Base-by-base conservation (phyloP, 2,888 invertebrate species). In the Capitulum mitella region DNA sequence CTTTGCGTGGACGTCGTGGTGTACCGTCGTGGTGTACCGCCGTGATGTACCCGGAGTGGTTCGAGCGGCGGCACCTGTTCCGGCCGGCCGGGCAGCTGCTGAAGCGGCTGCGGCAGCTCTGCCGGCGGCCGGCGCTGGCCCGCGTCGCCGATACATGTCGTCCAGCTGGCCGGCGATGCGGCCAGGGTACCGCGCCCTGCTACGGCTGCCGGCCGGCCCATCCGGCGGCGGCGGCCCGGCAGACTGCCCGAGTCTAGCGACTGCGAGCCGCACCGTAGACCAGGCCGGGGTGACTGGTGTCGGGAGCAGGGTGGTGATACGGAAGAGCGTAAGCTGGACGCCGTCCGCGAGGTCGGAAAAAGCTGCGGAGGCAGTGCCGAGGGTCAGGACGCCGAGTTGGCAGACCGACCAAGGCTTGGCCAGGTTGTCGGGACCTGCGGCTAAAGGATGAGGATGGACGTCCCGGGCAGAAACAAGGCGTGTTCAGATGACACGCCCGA, bases 31-130 rank as follows among this genome's bases (percentile, higher is more conserved):
- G 92, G 80, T 92, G 91, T 85, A 90, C 90, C 82, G 85, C 87
- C 81, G 85, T 92, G 6, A 91, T 91, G 2, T 92, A 92, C 86
- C 91, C 91, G 1, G 92, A 92, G 87, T 88, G 92, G 80, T 92
- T 91, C 85, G 90, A 86, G 19, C 80, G 80, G 80, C 76, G 22
- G 12, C 76, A 46, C 1, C 85, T 91, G 6, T 92, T 90, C 84
- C 87, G 88, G 77, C 88, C 89, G 80, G 86, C 88, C 78, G 87
- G 88, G 79, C 89, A 90, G 80, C 85, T 91, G 58, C 87, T 87
- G 78, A 86, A 87, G 83, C 89, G 86, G 83, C 84, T 92, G 58
- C 86, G 86, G 82, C 85, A 86, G 79, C 89, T 85, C 80, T 87
- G 86, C 82, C 84, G 86, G 37, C 85, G 87, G 83, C 89, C 90